Evolutionary conservation across 2,888 invertebrate species (phyloP).

Genomic region (Onthophagus sagittarius): DNA sequence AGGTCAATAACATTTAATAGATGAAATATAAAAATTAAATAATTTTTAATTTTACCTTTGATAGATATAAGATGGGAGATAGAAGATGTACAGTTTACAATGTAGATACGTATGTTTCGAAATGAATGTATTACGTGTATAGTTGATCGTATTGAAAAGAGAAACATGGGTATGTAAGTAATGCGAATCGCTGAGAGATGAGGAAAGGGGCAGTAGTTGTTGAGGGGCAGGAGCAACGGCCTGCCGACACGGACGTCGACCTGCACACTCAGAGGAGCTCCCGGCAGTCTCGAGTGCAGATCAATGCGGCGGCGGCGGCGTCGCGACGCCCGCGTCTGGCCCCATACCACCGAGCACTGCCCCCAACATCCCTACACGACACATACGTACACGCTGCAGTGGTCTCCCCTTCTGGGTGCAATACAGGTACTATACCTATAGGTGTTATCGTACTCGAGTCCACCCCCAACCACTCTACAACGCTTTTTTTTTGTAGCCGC

Average conservation of each 20-base stretch:
- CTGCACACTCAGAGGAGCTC: constrained; percentile 46
- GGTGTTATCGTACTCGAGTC: not conserved
- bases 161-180: not conserved
- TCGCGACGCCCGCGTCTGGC: constrained; percentile 60
- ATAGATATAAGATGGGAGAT: too few relatives aligned
- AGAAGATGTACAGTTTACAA: too few relatives aligned
- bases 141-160: not conserved
- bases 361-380: constrained; percentile 3
- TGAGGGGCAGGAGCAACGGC: constrained; percentile 35
- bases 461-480: not conserved
- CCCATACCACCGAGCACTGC: constrained; percentile 49
- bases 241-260: constrained; percentile 43
- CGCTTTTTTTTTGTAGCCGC: not conserved
- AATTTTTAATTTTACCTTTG: too few relatives aligned
- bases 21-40: not conserved
- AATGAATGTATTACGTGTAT: not conserved
- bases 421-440: not conserved
- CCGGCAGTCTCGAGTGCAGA: constrained; percentile 54
- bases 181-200: constrained; percentile 1
- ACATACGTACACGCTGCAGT: not conserved
- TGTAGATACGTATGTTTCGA: not conserved
- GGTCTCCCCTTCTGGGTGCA: not conserved
- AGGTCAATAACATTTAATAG: not conserved
- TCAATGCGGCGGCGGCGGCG: constrained; percentile 45
- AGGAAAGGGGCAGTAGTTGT: not conserved